Conservation (phyloP, 2,888 invertebrate species). For the Pristionchus mayeri region DNA sequence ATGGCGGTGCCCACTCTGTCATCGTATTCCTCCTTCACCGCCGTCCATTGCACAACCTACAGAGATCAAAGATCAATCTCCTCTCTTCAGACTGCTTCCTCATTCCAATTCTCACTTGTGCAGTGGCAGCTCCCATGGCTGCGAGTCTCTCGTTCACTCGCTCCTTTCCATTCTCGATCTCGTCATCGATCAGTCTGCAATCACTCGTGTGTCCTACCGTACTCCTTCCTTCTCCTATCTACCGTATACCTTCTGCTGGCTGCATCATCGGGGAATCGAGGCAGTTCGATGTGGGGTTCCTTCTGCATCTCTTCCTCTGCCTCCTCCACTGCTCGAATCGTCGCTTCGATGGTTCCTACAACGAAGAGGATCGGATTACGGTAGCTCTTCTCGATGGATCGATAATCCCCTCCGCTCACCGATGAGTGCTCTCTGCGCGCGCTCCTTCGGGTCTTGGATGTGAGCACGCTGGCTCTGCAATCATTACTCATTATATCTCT, state of each 20-base stretch:
- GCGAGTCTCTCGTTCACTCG: conserved; percentile 96
- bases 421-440: conserved; percentile 92
- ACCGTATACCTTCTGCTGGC: conserved; percentile 53
- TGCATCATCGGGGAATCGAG: conserved; percentile 69
- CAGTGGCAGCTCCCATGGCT: conserved; percentile 99
- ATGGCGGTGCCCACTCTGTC: conserved; percentile 94
- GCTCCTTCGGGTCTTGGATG: conserved; percentile 88
- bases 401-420: conserved; percentile 50
- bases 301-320: conserved; percentile 82
- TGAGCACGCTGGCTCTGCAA: conserved; percentile 86
- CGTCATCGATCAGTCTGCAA: conserved; percentile 90
- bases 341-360: conserved; percentile 88
- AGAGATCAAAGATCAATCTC: conserved; percentile 29
- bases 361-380: neutral
- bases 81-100: neutral
- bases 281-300: conserved; percentile 73
- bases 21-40: conserved; percentile 88
- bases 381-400: neutral
- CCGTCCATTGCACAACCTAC: conserved; percentile 88
- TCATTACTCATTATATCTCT: conserved; percentile 30
- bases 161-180: conserved; percentile 94
- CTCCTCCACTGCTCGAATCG: conserved; percentile 89
- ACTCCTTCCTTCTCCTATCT: neutral
- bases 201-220: neutral
- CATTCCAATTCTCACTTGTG: conserved; percentile 81